Conservation (phyloP, 2,797 vertebrate species). For the Enteromius fasciolatus region DNA sequence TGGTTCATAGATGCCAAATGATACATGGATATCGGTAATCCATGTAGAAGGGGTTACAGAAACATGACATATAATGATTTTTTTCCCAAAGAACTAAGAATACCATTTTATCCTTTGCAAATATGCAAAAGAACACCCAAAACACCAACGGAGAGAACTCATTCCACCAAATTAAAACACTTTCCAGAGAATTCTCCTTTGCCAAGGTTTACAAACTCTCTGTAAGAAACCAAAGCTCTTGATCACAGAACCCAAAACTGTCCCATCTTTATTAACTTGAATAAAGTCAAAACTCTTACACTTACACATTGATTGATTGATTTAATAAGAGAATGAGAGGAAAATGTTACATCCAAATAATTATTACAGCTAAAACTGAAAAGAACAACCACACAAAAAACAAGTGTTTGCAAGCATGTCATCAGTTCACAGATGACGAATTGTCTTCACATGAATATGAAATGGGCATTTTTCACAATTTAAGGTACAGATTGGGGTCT, state of each 20-base stretch:
- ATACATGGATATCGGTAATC: slow-evolving; percentile 6
- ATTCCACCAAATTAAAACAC: slow-evolving; percentile 4
- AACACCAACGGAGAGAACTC: slow-evolving; percentile 6
- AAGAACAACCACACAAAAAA: slow-evolving; percentile 35
- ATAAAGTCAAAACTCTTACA: not conserved
- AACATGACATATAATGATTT: slow-evolving; percentile 8
- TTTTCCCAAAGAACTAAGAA: not conserved
- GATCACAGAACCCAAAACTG: slow-evolving; percentile 22
- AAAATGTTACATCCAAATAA: slow-evolving; percentile 33
- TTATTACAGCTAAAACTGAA: slow-evolving; percentile 15
- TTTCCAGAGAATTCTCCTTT: slow-evolving; percentile 20
- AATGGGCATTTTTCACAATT: not conserved
- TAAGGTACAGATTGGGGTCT: not conserved
- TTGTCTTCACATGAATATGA: not conserved
- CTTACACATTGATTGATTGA: not conserved
- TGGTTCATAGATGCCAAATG: slow-evolving; percentile 6
- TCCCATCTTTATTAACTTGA: not conserved
- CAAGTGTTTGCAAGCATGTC: slow-evolving; percentile 57
- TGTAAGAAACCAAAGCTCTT: slow-evolving; percentile 20
- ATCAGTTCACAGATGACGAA: not conserved
- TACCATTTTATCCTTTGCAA: slow-evolving; percentile 1
- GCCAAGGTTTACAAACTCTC: not conserved
- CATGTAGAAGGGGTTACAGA: slow-evolving; percentile 24
- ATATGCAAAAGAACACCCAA: not conserved
- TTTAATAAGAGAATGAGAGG: slow-evolving; percentile 5